Evolutionary conservation across 2,888 invertebrate species (phyloP), one percentile per base, ranked within the genome.

Genomic region (Drosophila neonasuta): DNA sequence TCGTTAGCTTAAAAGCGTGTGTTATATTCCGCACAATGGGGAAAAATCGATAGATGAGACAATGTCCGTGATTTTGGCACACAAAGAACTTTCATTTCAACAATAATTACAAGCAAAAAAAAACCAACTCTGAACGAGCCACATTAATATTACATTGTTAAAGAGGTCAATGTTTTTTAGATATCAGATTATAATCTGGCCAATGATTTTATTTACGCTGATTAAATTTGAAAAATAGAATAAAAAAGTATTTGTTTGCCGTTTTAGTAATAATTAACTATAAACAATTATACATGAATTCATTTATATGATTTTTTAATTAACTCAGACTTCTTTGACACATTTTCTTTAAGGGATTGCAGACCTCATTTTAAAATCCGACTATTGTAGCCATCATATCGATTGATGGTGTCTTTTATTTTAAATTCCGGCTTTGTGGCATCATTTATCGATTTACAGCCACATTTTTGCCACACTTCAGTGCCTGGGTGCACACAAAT

Each of bases 1-100:
- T 84, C 83, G 83, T 84, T 84, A 86, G 84, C 86, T 87, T 86
- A 78, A 86, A 86, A 83, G 80, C 77, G 67, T 79, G 64, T 57
- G 58, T 66, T 60, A 49, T 46, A 30, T 46, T 17, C 46, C 46
- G 59, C 67, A 80, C 74, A 85, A 83, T 82, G 74, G 80, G 42
- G 51, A 63, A 85, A 85, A 82, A 81, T 81, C 80, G 74, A 82
- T 85, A 87, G 64, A 77, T 67, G 83, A 73, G 77, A 74, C 74
- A 74, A 73, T 77, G 59, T 41, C 56, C 59, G 52, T 77, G 74
- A 74, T 74, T 74, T 77, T 56, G 45, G 20, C 60, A 73, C 34
- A 63, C 60, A 59, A 55, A 48, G 56, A 63, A 73, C n/a, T 48
- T 55, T 44, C 49, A 54, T 63, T 60, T 52, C n/a, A 36, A 39